Base-by-base conservation (phyloP, 2,797 vertebrate genomes). In the Poliocrania exsul region DNA sequence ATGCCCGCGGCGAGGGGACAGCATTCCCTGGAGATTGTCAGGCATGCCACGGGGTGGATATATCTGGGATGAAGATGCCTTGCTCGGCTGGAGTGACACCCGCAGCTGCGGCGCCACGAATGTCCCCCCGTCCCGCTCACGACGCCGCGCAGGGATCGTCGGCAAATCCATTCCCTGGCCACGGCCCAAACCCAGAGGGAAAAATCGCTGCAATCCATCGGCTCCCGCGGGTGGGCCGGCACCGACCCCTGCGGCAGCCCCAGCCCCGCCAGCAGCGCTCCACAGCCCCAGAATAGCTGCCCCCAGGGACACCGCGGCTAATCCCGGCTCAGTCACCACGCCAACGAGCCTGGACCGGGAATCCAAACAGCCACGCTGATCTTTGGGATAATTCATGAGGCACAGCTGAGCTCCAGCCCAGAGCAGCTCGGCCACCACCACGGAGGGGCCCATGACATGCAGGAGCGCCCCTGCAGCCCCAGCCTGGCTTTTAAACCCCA, bases 31-130 rank as follows among this genome's bases (percentile, higher is more conserved):
- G 78, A 20, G 81, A 38, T 81, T 47, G 87, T 60, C 9, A 58
- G 44, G 64, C 56, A 3, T 37, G 81, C 58, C 86, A 17, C 16
- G 2, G 72, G 23, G 47, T 0, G 1, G 80, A 80, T 82, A 77
- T 88, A 77, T 90, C 88, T 88, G 88, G 92, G 80, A 28, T 72
- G 94, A 72, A 66, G 85, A 47, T 16, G 7, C 65, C 77, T 42
- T 70, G 31, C 83, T 42, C 1, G 3, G 72, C 60, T 64, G 73
- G 95, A 92, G 80, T 92, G 95, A 90, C 61, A 74, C 46, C 29
- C 13, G 0, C 93, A 96, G 92, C 95, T 95, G 92, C 1, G 2
- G 60, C 64, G 35, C 31, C 0, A 0, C 2, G 1, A 84, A 58
- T 44, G 15, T 38, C 53, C 8, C 60, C 62, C 50, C 2, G 1